phyloP scores from a whole-genome alignment of 2,113 vertebrate species.

The Engystomops pustulosus region DNA sequence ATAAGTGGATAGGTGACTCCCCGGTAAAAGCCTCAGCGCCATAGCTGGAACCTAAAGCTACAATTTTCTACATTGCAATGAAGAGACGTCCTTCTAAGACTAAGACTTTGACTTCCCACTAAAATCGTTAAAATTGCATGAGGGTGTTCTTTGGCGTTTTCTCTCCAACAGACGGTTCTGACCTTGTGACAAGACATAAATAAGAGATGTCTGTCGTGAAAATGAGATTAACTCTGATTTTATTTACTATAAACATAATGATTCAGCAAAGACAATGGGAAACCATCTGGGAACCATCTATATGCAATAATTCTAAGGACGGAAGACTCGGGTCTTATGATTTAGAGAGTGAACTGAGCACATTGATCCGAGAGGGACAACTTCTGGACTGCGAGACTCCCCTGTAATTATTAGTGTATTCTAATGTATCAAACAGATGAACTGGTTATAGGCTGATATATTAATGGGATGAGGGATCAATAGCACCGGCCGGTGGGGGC shows the following conservation, averaged over 20 bases:
- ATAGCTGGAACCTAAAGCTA: too few relatives aligned
- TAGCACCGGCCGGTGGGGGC: not conserved
- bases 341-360: not conserved
- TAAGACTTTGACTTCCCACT: too few relatives aligned
- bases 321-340: not conserved
- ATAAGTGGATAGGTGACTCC: too few relatives aligned
- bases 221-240: not conserved
- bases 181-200: not conserved
- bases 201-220: not conserved
- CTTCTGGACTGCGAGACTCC: constrained; percentile 14
- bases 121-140: not conserved
- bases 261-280: not conserved
- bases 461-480: constrained; percentile 29
- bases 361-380: constrained; percentile 17
- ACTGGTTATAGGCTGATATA: constrained; percentile 17
- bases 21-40: too few relatives aligned
- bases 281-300: constrained; percentile 14
- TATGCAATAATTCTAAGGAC: not conserved
- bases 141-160: not conserved
- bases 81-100: too few relatives aligned
- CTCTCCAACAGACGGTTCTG: not conserved
- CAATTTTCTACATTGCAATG: too few relatives aligned
- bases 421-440: constrained; percentile 22
- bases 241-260: constrained; percentile 27
- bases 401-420: constrained; percentile 50